phyloP scores from a whole-genome alignment of 2,888 invertebrate genomes.

The Orthosia incerta region DNA sequence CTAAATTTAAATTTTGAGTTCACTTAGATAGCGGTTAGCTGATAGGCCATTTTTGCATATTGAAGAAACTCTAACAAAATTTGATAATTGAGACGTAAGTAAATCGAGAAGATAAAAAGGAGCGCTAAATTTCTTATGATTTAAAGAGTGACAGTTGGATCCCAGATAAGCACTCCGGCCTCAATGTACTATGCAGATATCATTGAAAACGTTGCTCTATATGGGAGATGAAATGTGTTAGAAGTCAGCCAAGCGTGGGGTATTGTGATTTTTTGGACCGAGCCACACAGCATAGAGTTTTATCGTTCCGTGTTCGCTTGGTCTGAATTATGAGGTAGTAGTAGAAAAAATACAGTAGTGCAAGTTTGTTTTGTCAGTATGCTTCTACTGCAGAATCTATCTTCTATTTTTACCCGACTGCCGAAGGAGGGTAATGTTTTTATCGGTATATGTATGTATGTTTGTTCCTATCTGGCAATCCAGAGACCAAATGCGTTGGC shows the following conservation, averaged over 20 bases:
- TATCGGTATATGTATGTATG: too few species aligned
- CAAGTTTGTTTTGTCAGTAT: background rate
- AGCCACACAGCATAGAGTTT: slow-evolving; percentile 42
- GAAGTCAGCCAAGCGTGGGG: slow-evolving; percentile 52
- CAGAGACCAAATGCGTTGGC: too few species aligned
- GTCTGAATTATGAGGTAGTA: slow-evolving; percentile 52
- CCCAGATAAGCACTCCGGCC: background rate
- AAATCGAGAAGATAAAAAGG: too few species aligned
- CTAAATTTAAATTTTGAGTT: background rate
- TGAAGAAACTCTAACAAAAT: background rate
- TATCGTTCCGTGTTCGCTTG: slow-evolving; percentile 52
- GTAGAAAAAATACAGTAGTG: slow-evolving; percentile 17
- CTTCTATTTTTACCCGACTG: too few species aligned
- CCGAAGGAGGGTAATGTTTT: too few species aligned
- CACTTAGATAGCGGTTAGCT: background rate
- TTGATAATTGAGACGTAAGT: too few species aligned
- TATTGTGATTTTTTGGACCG: slow-evolving; percentile 60
- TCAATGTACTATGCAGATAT: background rate
- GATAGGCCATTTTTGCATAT: background rate
- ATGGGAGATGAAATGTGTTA: slow-evolving; percentile 21
- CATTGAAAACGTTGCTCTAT: slow-evolving; percentile 2
- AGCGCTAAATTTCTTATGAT: too few species aligned
- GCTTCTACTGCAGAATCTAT: background rate
- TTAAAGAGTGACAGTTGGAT: too few species aligned
- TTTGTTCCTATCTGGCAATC: too few species aligned